Evolutionary conservation across 1,140 invertebrate genomes (phyloP), one percentile per base, ranked within the genome.

Genomic region (Pemphigus obesinymphae): DNA sequence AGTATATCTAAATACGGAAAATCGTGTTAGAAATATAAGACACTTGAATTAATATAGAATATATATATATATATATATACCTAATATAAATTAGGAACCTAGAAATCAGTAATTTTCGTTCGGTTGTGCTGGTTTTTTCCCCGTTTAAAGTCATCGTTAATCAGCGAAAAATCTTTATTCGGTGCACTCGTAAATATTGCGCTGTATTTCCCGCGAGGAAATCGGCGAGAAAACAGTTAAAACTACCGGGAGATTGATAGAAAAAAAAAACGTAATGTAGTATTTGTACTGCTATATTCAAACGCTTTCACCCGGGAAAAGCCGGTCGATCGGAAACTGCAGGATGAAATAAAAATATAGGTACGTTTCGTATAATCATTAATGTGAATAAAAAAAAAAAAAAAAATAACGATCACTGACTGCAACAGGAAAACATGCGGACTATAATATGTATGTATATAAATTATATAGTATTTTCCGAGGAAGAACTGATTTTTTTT

Each of bases 221-320:
- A 78, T 58, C 23, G 13, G n/a, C 20, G 23, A 34, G 31, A 58
- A 78, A 78, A 78, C 73, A 58, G 73, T 78, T 78, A 58, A 37
- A 37, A 40, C 50, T 55, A 58, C 26, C 10, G 13, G 31, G 50
- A n/a, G n/a, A 55, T 4, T 58, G 20, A 3, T 37, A 37, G 26
- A 55, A 34, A 75, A 31, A 76, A 76, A 55, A 58, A 76, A 76
- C 6, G 15, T 29, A 20, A 45, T 11, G 10, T 11, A 45, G 13
- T 45, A 45, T 45, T 4, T 13, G 43, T 45, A 48, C 68, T 17
- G 15, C 40, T 48, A 48, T 72, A 72, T 72, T n/a, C 68, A 15
- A 48, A 78, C 53, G 53, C 73, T 72, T 50, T 72, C 82, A 83
- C 76, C 76, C 82, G 76, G 11, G 45, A 75, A 43, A 75, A 43